phyloP scores from a whole-genome alignment of 2,113 vertebrate genomes.

The Coracopsis vasa region DNA sequence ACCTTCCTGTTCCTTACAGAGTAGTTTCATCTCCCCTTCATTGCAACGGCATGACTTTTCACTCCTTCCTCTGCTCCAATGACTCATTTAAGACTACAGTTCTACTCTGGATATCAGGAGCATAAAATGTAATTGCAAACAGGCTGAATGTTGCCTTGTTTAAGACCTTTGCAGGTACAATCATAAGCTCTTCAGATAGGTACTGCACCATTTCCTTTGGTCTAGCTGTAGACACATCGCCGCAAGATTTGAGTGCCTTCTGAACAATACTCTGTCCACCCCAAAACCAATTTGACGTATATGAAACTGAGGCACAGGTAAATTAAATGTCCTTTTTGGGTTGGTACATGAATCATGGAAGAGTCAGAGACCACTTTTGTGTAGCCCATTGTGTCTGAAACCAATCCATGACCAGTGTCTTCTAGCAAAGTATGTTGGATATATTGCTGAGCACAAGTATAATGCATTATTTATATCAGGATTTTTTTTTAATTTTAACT shows the following conservation, averaged over 20 bases:
- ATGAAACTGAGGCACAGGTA: background rate
- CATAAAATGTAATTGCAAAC: background rate
- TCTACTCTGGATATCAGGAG: background rate
- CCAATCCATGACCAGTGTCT: accelerated
- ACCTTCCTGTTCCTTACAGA: background rate
- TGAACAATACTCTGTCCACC: background rate
- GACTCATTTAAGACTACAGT: background rate
- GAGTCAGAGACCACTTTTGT: background rate
- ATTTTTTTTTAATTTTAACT: background rate
- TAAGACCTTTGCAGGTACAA: background rate
- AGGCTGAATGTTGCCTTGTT: background rate
- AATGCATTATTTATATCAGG: background rate
- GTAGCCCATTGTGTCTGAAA: background rate
- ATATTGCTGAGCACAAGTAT: background rate
- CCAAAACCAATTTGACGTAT: background rate
- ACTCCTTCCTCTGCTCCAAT: background rate
- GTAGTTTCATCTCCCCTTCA: background rate
- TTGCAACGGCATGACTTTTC: background rate
- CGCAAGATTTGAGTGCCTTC: background rate
- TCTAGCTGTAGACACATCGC: background rate
- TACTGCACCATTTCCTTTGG: background rate
- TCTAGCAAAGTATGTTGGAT: background rate
- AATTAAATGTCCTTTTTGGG: background rate
- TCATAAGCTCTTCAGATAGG: background rate
- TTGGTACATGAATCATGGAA: background rate